Base-by-base conservation (phyloP, 1,140 invertebrate genomes). In the Trinorchestia longiramus region DNA sequence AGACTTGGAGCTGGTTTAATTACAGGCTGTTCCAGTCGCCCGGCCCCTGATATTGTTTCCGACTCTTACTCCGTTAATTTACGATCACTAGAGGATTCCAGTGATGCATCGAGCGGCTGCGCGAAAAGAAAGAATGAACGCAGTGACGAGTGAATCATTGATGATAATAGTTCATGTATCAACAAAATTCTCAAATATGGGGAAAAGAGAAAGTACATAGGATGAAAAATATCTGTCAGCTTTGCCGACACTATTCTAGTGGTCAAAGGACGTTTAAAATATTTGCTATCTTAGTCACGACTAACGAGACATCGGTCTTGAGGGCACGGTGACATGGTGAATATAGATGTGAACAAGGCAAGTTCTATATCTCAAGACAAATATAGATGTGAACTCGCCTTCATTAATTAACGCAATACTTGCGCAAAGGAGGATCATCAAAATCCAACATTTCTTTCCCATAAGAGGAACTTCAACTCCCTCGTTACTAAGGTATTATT, bases 1-100 rank as follows among this genome's bases (percentile, higher is more conserved):
- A 77, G 62, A 77, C 15, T 28, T 77, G 88, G 88, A 43, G 88
- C n/a, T 42, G 88, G 88, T 90, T 90, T 90, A 90, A 90, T 90
- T 90, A 90, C 41, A 90, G 88, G 88, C 88, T 17, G 88, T 90
- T 90, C 88, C 88, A 90, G 88, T 42, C 88, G 36, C n/a, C 4
- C 43, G 41, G 41, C 42, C 88, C 88, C 28, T 42, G n/a, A 90
- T 90, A 90, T 90, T 90, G 88, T 90, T 90, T 90, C 88, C 88
- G 43, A 43, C 41, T 90, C 88, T 90, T 90, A 42, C 43, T 8
- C 88, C 88, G 4, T 90, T 41, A 90, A 41, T 90, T 90, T 90
- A 90, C 88, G 88, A 90, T 90, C 88, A 4, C 88, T 42, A 90
- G 28, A 42, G 41, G 88, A 90, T 19, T 90, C 43, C 41, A 36